Evolutionary conservation across 1,140 invertebrate species (phyloP).

Genomic region (Eciton burchellii): DNA sequence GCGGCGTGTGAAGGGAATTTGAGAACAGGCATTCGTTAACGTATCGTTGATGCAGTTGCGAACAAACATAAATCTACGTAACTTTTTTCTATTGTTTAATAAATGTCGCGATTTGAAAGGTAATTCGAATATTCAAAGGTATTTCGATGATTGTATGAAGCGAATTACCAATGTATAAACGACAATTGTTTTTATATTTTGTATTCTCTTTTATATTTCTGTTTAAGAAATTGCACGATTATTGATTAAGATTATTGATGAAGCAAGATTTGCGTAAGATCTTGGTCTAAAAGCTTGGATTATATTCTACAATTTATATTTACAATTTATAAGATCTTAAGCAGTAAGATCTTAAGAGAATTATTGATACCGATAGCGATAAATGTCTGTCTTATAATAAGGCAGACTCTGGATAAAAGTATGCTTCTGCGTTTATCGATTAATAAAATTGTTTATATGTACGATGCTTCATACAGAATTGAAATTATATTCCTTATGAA

Average conservation of each 20-base stretch:
- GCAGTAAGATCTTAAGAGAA: neutral
- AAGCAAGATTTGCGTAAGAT: neutral
- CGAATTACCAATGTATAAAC: too few species aligned
- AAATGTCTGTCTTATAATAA: too few species aligned
- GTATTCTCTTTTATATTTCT: neutral
- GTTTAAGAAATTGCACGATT: neutral
- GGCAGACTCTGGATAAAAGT: too few species aligned
- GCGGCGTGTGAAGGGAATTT: too few species aligned
- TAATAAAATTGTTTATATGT: neutral
- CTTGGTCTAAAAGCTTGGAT: neutral
- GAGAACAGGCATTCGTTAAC: neutral
- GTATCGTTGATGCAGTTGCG: neutral
- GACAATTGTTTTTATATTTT: neutral
- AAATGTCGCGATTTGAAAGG: too few species aligned
- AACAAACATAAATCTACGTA: neutral
- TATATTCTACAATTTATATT: neutral
- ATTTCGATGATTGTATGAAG: too few species aligned
- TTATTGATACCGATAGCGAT: neutral
- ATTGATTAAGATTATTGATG: neutral
- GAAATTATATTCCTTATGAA: neutral
- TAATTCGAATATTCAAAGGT: neutral
- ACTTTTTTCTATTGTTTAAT: too few species aligned
- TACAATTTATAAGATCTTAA: too few species aligned
- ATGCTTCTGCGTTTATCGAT: constrained; percentile 11
- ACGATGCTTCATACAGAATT: neutral